These are phyloP conservation scores for Ctena decussata DNA, from an alignment of 2,888 invertebrate species.

Conservation along the genomic window DNA sequence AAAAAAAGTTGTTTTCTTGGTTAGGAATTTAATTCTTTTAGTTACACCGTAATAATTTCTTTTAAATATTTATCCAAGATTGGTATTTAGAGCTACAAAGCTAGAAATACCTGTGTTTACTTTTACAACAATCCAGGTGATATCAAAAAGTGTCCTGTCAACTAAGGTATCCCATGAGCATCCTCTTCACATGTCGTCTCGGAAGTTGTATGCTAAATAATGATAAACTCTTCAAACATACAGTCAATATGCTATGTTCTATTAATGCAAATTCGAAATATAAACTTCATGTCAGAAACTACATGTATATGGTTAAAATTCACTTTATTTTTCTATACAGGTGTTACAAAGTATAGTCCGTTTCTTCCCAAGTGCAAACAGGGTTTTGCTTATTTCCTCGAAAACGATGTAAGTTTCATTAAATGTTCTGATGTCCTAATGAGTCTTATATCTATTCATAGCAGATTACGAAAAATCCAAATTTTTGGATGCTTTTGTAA, in stretches of 20 bases:
- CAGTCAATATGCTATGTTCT: neutral
- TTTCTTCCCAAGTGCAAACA: no score
- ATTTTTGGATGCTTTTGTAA: no score
- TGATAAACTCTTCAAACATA: constrained; percentile 1
- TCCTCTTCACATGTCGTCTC: neutral
- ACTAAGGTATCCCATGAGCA: neutral
- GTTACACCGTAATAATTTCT: neutral
- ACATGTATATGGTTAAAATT: no score
- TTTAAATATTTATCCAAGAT: neutral
- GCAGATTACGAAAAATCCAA: no score
- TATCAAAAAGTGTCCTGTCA: neutral
- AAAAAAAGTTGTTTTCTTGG: neutral
- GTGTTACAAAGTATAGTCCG: no score
- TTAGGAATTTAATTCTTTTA: neutral
- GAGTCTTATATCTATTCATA: no score
- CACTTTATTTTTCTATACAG: no score
- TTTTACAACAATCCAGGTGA: constrained; percentile 1
- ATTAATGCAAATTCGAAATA: neutral
- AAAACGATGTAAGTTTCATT: no score
- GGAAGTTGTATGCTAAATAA: neutral
- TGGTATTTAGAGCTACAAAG: constrained; percentile 62
- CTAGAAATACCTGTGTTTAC: constrained; percentile 57
- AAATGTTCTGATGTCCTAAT: no score
- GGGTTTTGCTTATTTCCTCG: no score
- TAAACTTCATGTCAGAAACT: neutral